These are phyloP conservation scores for Chrysomela aeneicollis DNA, from an alignment of 2,888 invertebrate species.

Conservation along the genomic window DNA sequence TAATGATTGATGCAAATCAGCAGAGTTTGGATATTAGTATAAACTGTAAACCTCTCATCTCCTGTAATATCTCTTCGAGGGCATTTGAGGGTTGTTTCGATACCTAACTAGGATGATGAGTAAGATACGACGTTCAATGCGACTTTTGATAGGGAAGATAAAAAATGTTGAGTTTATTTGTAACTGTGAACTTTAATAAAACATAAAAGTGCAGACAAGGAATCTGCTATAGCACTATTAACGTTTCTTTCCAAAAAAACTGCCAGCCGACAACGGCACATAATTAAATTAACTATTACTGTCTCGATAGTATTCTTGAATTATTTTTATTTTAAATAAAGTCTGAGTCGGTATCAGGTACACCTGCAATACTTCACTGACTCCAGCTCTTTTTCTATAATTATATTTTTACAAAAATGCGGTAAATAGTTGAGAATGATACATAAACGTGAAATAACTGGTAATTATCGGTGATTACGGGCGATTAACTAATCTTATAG, in stretches of 20 bases:
- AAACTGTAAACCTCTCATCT: too few species aligned
- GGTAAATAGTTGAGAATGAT: constrained; percentile 56
- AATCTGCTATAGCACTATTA: constrained; percentile 7
- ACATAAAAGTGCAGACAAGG: constrained; percentile 4
- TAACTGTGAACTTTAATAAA: not conserved
- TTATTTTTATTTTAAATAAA: constrained; percentile 40
- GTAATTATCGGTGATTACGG: constrained; percentile 57
- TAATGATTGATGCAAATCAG: too few species aligned
- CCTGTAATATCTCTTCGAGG: too few species aligned
- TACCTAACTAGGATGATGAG: too few species aligned
- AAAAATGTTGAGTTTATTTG: too few species aligned
- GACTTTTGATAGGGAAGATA: too few species aligned
- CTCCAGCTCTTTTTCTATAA: constrained; percentile 40
- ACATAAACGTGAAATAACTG: constrained; percentile 52
- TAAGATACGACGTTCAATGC: too few species aligned
- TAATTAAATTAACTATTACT: constrained; percentile 43
- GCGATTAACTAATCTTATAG: constrained; percentile 49
- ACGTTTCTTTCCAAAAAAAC: constrained; percentile 23
- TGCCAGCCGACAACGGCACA: constrained; percentile 24
- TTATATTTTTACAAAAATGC: constrained; percentile 58
- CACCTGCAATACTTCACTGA: constrained; percentile 48
- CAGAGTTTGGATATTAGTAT: too few species aligned
- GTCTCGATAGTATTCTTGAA: constrained; percentile 34
- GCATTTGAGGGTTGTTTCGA: too few species aligned
- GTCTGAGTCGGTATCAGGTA: constrained; percentile 31